A percentile compares a stretch with the other conserved stretches of the same genome.
Evolutionary conservation across 2,888 invertebrate genomes (phyloP).

Genomic region (Unio delphinus): DNA sequence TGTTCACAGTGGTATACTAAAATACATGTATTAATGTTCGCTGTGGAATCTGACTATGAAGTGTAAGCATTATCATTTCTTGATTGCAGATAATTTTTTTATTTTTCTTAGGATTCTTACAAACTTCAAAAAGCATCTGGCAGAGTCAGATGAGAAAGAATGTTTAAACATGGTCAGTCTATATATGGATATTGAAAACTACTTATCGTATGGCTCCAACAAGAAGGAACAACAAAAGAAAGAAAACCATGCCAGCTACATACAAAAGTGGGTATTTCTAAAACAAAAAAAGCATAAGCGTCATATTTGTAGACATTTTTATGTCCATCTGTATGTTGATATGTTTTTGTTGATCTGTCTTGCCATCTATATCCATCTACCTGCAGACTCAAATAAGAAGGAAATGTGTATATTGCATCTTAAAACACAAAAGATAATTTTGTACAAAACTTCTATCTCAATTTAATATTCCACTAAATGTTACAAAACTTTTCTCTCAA

Average conservation of each 20-base stretch:
- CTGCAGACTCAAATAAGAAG: too few relatives aligned
- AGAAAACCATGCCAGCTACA: constrained; percentile 48
- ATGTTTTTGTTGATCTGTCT: too few relatives aligned
- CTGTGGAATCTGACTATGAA: neutral
- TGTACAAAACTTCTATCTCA: too few relatives aligned
- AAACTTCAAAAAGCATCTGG: constrained; percentile 66
- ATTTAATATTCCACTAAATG: too few relatives aligned
- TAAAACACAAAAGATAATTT: too few relatives aligned
- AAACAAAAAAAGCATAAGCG: neutral
- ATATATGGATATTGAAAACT: constrained; percentile 64
- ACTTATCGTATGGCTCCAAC: constrained; percentile 50
- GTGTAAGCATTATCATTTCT: neutral
- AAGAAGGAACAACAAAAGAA: constrained; percentile 58
- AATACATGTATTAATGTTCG: too few relatives aligned
- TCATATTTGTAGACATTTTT: neutral
- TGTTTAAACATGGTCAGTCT: constrained; percentile 56
- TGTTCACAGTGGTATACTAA: too few relatives aligned
- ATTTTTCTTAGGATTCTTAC: constrained; percentile 57
- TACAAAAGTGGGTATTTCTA: constrained; percentile 52
- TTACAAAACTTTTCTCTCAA: too few relatives aligned
- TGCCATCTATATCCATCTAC: too few relatives aligned
- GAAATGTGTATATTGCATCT: too few relatives aligned
- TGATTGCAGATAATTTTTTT: neutral
- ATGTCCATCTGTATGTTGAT: too few relatives aligned
- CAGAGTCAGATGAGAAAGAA: constrained; percentile 61